Evolutionary conservation across 1,140 invertebrate genomes (phyloP), one percentile per base, ranked within the genome.

Genomic region (Gerris buenoi): DNA sequence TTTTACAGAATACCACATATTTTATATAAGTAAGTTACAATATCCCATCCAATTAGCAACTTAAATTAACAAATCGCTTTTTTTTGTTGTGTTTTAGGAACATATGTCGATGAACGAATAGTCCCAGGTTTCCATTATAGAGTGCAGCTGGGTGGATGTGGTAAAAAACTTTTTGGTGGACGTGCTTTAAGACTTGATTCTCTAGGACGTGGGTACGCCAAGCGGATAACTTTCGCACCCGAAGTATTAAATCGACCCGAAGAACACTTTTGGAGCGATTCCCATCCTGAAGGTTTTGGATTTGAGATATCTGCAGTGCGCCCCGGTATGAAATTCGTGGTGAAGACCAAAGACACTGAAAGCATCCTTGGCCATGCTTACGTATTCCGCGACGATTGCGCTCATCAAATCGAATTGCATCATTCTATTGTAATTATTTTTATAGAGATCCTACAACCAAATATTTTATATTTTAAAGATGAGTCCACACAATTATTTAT

Each of bases 201-300:
- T n/a, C 81, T 90, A 66, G 88, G 88, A 1, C 82, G 85, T 76
- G 88, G 88, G 22, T 90, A 90, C 73, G 88, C 86, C 10, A 89
- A 89, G 73, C 79, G 87, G 27, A 77, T 90, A 25, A 88, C 86
- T 3, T 90, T 90, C 76, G 79, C 83, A 70, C 83, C 86, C 0
- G 82, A 87, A 60, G n/a, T n/a, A n/a, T n/a, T 84, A 23, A 85
- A 88, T 69, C 76, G 80, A 25, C 84, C 85, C 65, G 81, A 84
- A 70, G 86, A 87, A 74, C 86, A 82, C 73, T 86, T 90, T 73
- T 90, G 87, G 86, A 88, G 86, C 22, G 88, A 90, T 76, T 88
- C 84, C 60, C 82, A 86, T 73, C 82, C 85, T 1, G 85, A 87
- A 70, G 88, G 88, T 18, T 57, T 85, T 67, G 88, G 85, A 25